Conservation (phyloP, 2,113 vertebrate species). For the Macaca nemestrina region DNA sequence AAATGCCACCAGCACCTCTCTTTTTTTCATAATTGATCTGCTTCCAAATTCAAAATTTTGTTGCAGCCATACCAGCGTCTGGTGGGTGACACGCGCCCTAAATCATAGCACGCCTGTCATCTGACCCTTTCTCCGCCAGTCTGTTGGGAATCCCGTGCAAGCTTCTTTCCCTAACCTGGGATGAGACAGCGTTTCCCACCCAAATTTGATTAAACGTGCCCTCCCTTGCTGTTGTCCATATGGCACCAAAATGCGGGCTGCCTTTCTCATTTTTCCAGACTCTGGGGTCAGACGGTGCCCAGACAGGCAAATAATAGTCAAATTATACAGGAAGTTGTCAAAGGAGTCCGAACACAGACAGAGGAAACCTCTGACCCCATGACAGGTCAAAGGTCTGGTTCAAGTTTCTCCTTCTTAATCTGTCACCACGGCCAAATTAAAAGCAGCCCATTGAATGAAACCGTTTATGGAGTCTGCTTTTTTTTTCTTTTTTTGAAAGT, state of each 20-base stretch:
- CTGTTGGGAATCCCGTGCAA: slow-evolving; percentile 48
- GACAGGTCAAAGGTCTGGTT: slow-evolving; percentile 89
- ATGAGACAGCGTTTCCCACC: slow-evolving; percentile 65
- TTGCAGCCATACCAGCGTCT: slow-evolving; percentile 9
- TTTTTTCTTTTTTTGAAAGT: slow-evolving; percentile 76
- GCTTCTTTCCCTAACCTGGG: slow-evolving; percentile 51
- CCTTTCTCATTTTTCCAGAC: slow-evolving; percentile 86
- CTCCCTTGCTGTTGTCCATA: slow-evolving; percentile 53
- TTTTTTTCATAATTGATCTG: neutral
- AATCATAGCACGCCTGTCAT: neutral
- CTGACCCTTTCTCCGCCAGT: slow-evolving; percentile 57
- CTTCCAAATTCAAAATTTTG: slow-evolving; percentile 52
- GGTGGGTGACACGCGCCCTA: slow-evolving; percentile 2
- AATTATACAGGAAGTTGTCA: slow-evolving; percentile 92
- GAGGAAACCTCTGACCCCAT: slow-evolving; percentile 86
- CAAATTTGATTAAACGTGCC: slow-evolving; percentile 78
- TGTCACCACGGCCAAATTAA: slow-evolving; percentile 85
- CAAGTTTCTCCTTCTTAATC: slow-evolving; percentile 89
- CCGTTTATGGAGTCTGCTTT: slow-evolving; percentile 75
- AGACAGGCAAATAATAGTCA: slow-evolving; percentile 89
- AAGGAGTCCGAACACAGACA: slow-evolving; percentile 86
- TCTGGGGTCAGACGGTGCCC: slow-evolving; percentile 87
- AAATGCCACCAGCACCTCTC: neutral
- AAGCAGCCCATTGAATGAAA: slow-evolving; percentile 82
- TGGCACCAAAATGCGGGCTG: slow-evolving; percentile 74